Evolutionary conservation across 2,113 vertebrate genomes (phyloP).

Genomic region (Dicentrarchus labrax): DNA sequence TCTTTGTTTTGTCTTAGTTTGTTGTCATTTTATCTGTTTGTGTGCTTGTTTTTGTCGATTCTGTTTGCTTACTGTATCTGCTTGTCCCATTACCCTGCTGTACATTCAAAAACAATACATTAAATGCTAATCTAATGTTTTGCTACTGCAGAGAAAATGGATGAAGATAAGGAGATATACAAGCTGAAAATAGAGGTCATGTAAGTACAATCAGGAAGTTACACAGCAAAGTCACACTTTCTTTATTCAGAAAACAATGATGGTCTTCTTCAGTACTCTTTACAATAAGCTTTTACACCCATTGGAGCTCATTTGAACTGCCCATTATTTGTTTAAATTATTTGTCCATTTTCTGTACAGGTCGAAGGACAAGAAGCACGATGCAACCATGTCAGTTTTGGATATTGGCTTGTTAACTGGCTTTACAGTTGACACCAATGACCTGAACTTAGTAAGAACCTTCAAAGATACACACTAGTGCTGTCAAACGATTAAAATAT

Average conservation of each 20-base stretch:
- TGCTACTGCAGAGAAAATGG: conserved; percentile 22
- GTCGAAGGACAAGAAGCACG: conserved; percentile 40
- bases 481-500: too few species aligned
- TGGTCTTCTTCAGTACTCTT: too few species aligned
- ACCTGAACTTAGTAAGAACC: conserved; percentile 83
- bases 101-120: too few species aligned
- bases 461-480: too few species aligned
- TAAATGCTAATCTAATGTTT: background rate
- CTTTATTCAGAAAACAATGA: too few species aligned
- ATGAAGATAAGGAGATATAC: conserved; percentile 44
- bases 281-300: background rate
- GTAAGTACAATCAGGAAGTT: conserved; percentile 58
- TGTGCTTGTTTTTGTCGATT: background rate
- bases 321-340: too few species aligned
- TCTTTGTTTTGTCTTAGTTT: conserved; percentile 40
- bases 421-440: conserved; percentile 73
- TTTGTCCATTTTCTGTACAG: conserved; percentile 49
- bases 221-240: background rate
- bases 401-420: conserved; percentile 85
- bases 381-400: conserved; percentile 83
- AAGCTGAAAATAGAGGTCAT: conserved; percentile 63
- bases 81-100: too few species aligned
- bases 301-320: background rate
- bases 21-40: too few species aligned
- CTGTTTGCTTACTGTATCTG: too few species aligned